These are phyloP conservation scores for Ceuthmochares aereus DNA, from an alignment of 2,113 vertebrate species.

Conservation along the genomic window DNA sequence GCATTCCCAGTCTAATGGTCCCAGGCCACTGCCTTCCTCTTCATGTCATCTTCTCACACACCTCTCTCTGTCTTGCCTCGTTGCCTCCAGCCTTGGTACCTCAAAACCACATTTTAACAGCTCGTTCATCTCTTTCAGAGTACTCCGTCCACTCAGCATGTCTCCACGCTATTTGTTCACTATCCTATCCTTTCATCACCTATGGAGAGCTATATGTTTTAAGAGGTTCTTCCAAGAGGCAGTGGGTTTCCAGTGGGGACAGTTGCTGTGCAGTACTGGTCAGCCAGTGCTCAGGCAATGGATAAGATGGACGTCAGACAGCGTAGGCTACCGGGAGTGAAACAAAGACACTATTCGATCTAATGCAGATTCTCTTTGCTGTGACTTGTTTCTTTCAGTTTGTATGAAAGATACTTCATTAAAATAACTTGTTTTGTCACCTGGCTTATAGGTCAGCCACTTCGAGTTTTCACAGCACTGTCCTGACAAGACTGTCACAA, in stretches of 20 bases:
- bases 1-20: not conserved
- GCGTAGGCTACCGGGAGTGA: not conserved
- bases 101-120: not conserved
- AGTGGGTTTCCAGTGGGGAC: not conserved
- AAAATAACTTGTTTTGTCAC: not conserved
- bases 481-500: not conserved
- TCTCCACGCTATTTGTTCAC: not conserved
- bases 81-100: not conserved
- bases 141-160: not conserved
- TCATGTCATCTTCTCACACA: not conserved
- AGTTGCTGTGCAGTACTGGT: not conserved
- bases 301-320: not conserved
- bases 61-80: not conserved
- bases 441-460: not conserved
- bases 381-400: not conserved
- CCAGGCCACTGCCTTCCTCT: not conserved
- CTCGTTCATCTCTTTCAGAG: accelerated
- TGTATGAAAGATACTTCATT: not conserved
- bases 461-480: not conserved
- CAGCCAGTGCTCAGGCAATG: not conserved
- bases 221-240: not conserved
- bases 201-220: not conserved
- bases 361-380: not conserved
- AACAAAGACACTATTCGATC: not conserved
- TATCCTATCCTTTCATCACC: not conserved